Conservation (phyloP, 1,140 invertebrate species). For the Drosophila repletoides region DNA sequence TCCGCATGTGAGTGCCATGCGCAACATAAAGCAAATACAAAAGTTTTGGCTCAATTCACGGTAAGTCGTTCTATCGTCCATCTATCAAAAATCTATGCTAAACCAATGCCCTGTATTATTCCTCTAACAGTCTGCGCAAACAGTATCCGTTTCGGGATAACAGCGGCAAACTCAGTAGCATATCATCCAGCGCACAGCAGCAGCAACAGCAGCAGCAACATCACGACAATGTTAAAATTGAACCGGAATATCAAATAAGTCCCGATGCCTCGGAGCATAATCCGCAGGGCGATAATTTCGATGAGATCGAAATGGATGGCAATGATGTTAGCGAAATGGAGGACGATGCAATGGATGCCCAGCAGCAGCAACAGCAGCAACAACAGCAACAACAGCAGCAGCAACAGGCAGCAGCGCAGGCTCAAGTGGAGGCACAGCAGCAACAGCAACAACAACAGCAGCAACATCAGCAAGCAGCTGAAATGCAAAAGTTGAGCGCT, state of each 20-base stretch:
- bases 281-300: constrained; percentile 65
- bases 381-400: constrained; percentile 38
- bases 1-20: constrained; percentile 65
- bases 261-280: constrained; percentile 72
- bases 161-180: constrained; percentile 31
- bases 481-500: constrained; percentile 61
- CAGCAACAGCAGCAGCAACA: constrained; percentile 45
- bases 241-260: constrained; percentile 73
- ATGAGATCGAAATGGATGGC: constrained; percentile 77
- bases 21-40: constrained; percentile 80
- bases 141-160: constrained; percentile 74
- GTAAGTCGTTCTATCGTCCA: constrained; percentile 33
- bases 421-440: constrained; percentile 48
- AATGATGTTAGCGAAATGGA: constrained; percentile 69
- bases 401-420: constrained; percentile 25
- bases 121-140: constrained; percentile 64
- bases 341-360: constrained; percentile 65
- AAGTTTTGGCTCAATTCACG: constrained; percentile 82
- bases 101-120: neutral
- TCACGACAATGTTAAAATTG: constrained; percentile 66
- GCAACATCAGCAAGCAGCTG: constrained; percentile 40
- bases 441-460: constrained; percentile 47
- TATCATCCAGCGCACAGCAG: constrained; percentile 10
- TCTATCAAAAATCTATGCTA: neutral
- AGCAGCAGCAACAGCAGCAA: constrained; percentile 59